Evolutionary conservation across 1,140 invertebrate genomes (phyloP), one percentile per base, ranked within the genome.

Genomic region (Pseudomyrmex pallidus): DNA sequence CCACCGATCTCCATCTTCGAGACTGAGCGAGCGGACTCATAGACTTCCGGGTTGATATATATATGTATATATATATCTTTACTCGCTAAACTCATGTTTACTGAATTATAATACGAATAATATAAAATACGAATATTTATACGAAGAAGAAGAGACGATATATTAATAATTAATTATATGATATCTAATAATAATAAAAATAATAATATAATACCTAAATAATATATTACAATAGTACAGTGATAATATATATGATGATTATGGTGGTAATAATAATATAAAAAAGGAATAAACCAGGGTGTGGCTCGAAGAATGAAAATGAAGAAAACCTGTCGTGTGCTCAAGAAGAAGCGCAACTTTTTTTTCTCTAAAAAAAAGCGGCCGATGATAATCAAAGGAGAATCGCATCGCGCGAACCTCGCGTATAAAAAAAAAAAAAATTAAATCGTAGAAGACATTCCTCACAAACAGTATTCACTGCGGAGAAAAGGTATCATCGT

Each of bases 1-100:
- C 2, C 46, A 54, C 46, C 46, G 13, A n/a, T 48, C 50, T 52
- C 56, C 17, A 44, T 54, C 8, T 44, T 64, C 83, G 13, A 10
- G 13, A 20, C 3, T 20, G 50, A 72, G 61, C 77, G 66, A 87
- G 72, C 70, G 13, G 52, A 82, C 46, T 66, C 35, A 77, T 50
- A 66, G 35, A 84, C 57, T 68, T 84, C 86, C 86, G 86, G 85
- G 86, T 44, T 87, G 85, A 35, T 35, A 35, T 7, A 35, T 35
- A 35, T 35, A 7, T 35, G 7, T 35, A 7, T 7, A 35, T 25
- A 25, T 1, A 22, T 35, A 35, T 35, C 5, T 82, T 84, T 74
- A 84, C 63, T 63, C 48, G 59, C 52, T 82, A 80, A 82, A 84
- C 46, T 82, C 74, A 63, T 52, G 15, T 44, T 59, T 89, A 35